Base-by-base conservation (phyloP, 35 echinoderm and acorn worm species). In the Acanthaster planci region DNA sequence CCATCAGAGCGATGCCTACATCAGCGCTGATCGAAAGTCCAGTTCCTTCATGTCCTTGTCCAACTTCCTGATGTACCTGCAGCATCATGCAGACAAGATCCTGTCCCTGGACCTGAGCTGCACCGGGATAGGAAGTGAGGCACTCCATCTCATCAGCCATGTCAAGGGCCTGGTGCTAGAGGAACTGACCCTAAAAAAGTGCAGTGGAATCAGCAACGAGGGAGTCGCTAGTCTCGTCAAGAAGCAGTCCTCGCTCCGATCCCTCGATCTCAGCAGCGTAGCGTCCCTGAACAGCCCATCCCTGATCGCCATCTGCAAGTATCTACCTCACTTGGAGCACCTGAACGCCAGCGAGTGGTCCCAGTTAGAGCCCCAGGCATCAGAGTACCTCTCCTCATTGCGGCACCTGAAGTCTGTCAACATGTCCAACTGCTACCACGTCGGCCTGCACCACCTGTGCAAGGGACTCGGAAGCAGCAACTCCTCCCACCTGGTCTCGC, bases 1-100 rank as follows among this genome's bases (percentile, higher is more conserved):
- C n/a, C 86, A 89, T 85, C 86, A 97, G 55, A 84, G 76, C n/a
- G 82, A 86, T 50, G 75, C 86, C 8, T 83, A 76, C 56, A 83
- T 80, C 55, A 87, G 87, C 19, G 56, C 37, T 31, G 51, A 78
- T 21, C 84, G 57, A 52, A 17, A 58, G 56, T 89, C 94, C 10
- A 59, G 81, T 0, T 84, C 86, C 18, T 82, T 92, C 31, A 50
- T 97, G 38, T 93, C 90, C 27, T 82, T 97, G 78, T 76, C 76
- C 5, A 97, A 92, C 84, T 37, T 97, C 3, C 31, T 85, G 22
- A 80, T 60, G 37, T 89, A 42, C 72, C 44, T 92, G 10, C 60
- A 79, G 77, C 78, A 38, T 16, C 77, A 55, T 15, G 27, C 90
- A 29, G 53, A 42, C 42, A 84, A 67, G 12, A 51, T 97, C 1